Evolutionary conservation across 2,888 invertebrate species (phyloP).

Genomic region (Melieria omissa): DNA sequence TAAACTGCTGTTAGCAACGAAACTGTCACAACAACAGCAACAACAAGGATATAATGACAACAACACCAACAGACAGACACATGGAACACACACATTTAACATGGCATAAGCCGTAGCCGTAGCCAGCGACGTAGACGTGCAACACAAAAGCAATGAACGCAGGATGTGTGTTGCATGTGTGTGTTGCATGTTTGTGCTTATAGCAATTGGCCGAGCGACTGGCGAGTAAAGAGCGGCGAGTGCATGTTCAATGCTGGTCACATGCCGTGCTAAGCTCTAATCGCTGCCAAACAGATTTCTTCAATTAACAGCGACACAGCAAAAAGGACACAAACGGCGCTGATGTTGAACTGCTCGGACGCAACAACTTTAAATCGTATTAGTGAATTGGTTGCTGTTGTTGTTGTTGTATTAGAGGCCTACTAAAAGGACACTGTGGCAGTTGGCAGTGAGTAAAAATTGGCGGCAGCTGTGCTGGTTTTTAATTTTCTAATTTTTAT

Average conservation of each 20-base stretch:
- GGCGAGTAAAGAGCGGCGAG: too few relatives aligned
- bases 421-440: too few relatives aligned
- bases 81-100: neutral
- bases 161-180: neutral
- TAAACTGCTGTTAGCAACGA: slow-evolving; percentile 38
- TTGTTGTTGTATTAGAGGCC: too few relatives aligned
- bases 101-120: neutral
- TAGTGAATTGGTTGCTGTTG: too few relatives aligned
- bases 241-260: too few relatives aligned
- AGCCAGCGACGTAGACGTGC: too few relatives aligned
- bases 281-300: slow-evolving; percentile 41
- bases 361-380: too few relatives aligned
- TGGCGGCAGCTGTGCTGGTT: too few relatives aligned
- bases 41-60: slow-evolving; percentile 6
- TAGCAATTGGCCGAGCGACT: too few relatives aligned
- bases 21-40: slow-evolving; percentile 19
- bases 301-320: slow-evolving; percentile 37
- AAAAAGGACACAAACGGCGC: slow-evolving; percentile 13
- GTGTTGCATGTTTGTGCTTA: too few relatives aligned
- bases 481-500: too few relatives aligned
- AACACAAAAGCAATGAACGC: neutral
- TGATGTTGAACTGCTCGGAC: neutral
- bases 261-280: slow-evolving; percentile 33
- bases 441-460: too few relatives aligned
- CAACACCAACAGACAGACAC: slow-evolving; percentile 1